Evolutionary conservation across 2,888 invertebrate genomes (phyloP).

Genomic region (Hypercompe scribonia): DNA sequence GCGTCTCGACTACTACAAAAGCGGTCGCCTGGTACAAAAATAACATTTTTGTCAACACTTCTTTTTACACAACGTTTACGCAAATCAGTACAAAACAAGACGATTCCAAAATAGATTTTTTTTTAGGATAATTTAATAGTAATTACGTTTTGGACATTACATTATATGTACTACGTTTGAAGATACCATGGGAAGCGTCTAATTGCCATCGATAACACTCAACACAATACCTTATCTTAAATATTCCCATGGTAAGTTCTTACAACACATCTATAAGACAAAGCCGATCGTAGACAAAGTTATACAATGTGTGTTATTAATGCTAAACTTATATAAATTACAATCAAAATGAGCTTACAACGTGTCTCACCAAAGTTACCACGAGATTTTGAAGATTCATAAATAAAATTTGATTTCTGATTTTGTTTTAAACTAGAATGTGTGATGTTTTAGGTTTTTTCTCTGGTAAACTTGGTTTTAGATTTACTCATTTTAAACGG

Average conservation of each 20-base stretch:
- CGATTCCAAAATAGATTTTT: slow-evolving; percentile 49
- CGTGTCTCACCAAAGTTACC: slow-evolving; percentile 23
- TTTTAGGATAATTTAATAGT: slow-evolving; percentile 34
- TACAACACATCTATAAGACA: slow-evolving; percentile 43
- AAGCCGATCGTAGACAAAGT: slow-evolving; percentile 47
- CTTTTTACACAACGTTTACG: slow-evolving; percentile 16
- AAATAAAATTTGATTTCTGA: slow-evolving; percentile 16
- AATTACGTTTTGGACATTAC: slow-evolving; percentile 43
- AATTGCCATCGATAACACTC: slow-evolving; percentile 21
- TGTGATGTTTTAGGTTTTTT: slow-evolving; percentile 19
- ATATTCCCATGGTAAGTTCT: slow-evolving; percentile 36
- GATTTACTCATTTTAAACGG: slow-evolving; percentile 6
- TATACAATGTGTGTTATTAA: slow-evolving; percentile 35
- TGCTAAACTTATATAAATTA: slow-evolving; percentile 51
- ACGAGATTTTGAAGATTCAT: slow-evolving; percentile 20
- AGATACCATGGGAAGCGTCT: slow-evolving; percentile 36
- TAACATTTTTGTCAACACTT: slow-evolving; percentile 44
- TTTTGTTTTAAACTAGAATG: slow-evolving; percentile 37
- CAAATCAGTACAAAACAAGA: slow-evolving; percentile 46
- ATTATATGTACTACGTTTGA: slow-evolving; percentile 35
- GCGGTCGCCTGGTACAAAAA: slow-evolving; percentile 50
- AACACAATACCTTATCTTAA: slow-evolving; percentile 16
- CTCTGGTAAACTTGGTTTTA: slow-evolving; percentile 24
- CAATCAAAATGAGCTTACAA: slow-evolving; percentile 45
- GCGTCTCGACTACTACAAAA: slow-evolving; percentile 50